A percentile compares a stretch with the other conserved stretches of the same genome.
Evolutionary conservation across 2,113 vertebrate genomes (phyloP).

Genomic region (Pungitius pungitius): DNA sequence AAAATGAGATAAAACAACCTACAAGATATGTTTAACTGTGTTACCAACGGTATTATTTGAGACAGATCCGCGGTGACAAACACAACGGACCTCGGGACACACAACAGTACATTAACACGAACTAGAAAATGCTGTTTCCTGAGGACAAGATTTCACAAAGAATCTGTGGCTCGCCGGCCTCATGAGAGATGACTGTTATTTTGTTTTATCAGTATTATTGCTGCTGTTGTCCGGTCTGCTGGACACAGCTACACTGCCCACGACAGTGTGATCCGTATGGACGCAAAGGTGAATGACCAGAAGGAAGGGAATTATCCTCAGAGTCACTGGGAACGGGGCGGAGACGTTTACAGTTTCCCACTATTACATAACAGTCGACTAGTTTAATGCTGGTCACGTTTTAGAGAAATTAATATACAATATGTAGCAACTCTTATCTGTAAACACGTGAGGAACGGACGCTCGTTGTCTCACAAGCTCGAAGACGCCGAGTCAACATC

Average conservation of each 20-base stretch:
- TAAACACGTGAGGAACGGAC: slow-evolving; percentile 39
- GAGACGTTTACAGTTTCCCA: slow-evolving; percentile 1
- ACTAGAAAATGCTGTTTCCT: slow-evolving; percentile 29
- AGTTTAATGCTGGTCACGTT: slow-evolving; percentile 25
- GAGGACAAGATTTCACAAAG: slow-evolving; percentile 24
- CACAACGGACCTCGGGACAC: slow-evolving; percentile 31
- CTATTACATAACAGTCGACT: slow-evolving; percentile 15
- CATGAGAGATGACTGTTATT: slow-evolving; percentile 29
- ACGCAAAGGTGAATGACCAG: not conserved
- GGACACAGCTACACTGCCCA: not conserved
- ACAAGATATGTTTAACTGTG: slow-evolving; percentile 34
- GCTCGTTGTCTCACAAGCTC: slow-evolving; percentile 19
- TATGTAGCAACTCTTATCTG: slow-evolving; percentile 15
- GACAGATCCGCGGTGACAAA: slow-evolving; percentile 45
- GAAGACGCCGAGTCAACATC: slow-evolving; percentile 24
- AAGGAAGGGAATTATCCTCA: not conserved
- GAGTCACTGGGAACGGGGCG: not conserved
- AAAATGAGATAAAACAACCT: slow-evolving; percentile 27
- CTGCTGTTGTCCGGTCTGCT: slow-evolving; percentile 11
- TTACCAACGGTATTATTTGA: slow-evolving; percentile 35
- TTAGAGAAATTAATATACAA: slow-evolving; percentile 46
- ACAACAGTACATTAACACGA: slow-evolving; percentile 23
- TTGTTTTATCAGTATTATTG: slow-evolving; percentile 14
- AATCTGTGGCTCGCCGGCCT: slow-evolving; percentile 15
- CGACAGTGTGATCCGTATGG: slow-evolving; percentile 2